Evolutionary conservation across 2,797 vertebrate genomes (phyloP).

Genomic region (Tachyglossus aculeatus): DNA sequence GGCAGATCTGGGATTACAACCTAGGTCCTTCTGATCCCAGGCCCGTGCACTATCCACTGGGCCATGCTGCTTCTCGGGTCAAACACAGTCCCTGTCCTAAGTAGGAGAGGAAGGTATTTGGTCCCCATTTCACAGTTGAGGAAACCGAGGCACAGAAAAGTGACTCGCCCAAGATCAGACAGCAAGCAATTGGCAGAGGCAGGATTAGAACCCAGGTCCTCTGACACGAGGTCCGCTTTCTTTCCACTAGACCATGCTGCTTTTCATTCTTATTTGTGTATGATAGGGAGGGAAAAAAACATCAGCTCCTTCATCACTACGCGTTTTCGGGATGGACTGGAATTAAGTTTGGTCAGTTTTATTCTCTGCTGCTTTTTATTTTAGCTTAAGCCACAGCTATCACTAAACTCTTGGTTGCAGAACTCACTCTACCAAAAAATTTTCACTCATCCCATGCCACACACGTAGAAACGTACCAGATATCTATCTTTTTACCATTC

Average conservation of each 20-base stretch:
- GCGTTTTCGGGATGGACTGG: constrained; percentile 32
- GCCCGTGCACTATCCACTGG: no score
- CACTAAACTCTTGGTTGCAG: constrained; percentile 22
- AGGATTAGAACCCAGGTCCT: no score
- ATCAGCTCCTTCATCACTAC: constrained; percentile 10
- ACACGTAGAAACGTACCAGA: constrained; percentile 47
- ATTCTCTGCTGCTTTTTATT: constrained; percentile 41
- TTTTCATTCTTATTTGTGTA: background rate
- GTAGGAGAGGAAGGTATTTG: no score
- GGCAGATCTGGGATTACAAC: no score
- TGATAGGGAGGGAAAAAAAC: constrained; percentile 6
- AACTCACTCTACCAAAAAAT: constrained; percentile 44
- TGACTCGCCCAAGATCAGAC: no score
- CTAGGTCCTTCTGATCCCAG: no score
- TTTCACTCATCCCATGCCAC: constrained; percentile 57
- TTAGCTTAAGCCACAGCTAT: constrained; percentile 50
- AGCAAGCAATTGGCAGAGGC: no score
- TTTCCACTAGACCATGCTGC: background rate
- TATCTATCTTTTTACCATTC: constrained; percentile 38
- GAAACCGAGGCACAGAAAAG: no score
- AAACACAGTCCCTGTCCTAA: no score
- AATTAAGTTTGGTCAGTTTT: constrained; percentile 36
- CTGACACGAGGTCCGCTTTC: no score
- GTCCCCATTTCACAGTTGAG: no score
- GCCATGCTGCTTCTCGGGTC: no score